Conservation (phyloP, 2,113 vertebrate genomes). For the Etheostoma spectabile region DNA sequence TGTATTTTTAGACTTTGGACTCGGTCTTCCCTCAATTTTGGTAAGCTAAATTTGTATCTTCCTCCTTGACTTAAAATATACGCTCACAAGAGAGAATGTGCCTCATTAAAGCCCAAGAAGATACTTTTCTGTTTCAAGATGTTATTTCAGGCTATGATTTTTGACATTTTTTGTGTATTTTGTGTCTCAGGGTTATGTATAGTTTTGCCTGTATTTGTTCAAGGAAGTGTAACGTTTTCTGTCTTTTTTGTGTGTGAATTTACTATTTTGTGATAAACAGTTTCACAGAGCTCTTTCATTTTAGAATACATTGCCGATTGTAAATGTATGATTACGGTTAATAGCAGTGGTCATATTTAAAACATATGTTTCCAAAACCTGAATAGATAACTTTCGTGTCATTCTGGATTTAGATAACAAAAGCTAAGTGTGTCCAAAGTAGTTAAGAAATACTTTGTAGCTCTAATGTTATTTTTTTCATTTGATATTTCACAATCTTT, state of each 20-base stretch:
- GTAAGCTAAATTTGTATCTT: conserved; percentile 77
- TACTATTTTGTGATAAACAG: conserved; percentile 44
- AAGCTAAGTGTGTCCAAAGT: conserved; percentile 48
- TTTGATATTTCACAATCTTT: conserved; percentile 27
- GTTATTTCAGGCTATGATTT: conserved; percentile 30
- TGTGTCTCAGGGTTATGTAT: conserved; percentile 77
- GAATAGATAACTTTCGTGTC: conserved; percentile 41
- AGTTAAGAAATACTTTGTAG: conserved; percentile 45
- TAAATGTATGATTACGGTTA: conserved; percentile 18
- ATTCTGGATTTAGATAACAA: conserved; percentile 37
- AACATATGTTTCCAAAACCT: conserved; percentile 64
- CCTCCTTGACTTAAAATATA: conserved; percentile 68
- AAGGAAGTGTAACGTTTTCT: conserved; percentile 38
- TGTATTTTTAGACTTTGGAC: conserved; percentile 75
- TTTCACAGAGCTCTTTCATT: conserved; percentile 38
- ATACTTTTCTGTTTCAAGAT: conserved; percentile 41
- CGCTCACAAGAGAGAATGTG: conserved; percentile 52
- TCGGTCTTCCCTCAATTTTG: conserved; percentile 79
- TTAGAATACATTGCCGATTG: conserved; percentile 8
- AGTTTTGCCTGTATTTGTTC: conserved; percentile 43
- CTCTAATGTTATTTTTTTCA: conserved; percentile 22
- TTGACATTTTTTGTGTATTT: conserved; percentile 31
- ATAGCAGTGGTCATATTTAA: conserved; percentile 10
- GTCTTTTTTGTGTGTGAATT: conserved; percentile 64
- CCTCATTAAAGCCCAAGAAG: conserved; percentile 62